Base-by-base conservation (phyloP, 2,797 vertebrate species). In the Cyclura pinguis region DNA sequence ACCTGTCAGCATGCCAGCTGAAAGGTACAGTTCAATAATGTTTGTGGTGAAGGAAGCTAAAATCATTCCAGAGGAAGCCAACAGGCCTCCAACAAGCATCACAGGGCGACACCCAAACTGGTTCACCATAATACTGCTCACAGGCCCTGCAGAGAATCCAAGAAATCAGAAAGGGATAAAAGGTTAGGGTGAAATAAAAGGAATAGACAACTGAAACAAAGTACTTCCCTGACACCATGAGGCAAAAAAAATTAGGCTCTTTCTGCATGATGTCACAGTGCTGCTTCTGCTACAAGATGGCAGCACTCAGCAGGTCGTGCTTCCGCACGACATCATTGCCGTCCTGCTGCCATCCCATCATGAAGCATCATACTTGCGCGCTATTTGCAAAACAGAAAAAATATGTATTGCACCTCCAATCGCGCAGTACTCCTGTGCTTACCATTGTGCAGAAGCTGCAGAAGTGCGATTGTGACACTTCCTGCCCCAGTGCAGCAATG, bases 1-100 rank as follows among this genome's bases (percentile, higher is more conserved):
- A 98, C 98, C 98, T 92, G 98, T 98, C 92, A 98, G 92, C 93
- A 98, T 96, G 0, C 98, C 98, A 42, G 98, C 97, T 2, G 97
- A 97, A 93, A 98, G 92, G 93, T 98, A 98, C 64, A 98, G 95
- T 92, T 98, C 97, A 76, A 98, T 97, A 22, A 98, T 98, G 64
- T 97, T 97, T 24, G 96, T 97, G 80, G 97, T 96, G 32, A 98
- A 98, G 86, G 98, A 98, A 1, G 98, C 98, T 22, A 97, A 93
- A 90, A 98, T 96, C 98, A 98, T 98, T 47, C 98, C 98, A 2
- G 96, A 95, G 0, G 98, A 97, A 42, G 98, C 98, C 62, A 98
- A 74, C 73, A 98, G 95, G n/a, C 98, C 98, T 0, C 98, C 98
- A 0, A 96, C 94, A 88, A 98, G 96, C 98, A 98, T 98, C 91